Evolutionary conservation across 2,888 invertebrate genomes (phyloP).

Genomic region (Anthophora plumipes): DNA sequence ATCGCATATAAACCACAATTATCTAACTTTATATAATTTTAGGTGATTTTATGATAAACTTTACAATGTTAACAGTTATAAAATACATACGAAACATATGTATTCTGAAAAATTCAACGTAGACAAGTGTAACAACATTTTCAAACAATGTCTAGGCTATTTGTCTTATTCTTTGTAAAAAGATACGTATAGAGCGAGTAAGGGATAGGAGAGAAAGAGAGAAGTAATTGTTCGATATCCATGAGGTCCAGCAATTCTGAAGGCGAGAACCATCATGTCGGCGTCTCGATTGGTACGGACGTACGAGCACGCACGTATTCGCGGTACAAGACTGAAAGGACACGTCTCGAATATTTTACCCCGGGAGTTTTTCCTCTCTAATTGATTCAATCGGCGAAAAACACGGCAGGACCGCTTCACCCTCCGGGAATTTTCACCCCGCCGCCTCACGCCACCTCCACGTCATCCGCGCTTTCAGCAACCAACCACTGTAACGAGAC

Average conservation of each 20-base stretch:
- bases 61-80: too few species aligned
- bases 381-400: conserved; percentile 85
- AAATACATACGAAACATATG: too few species aligned
- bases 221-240: conserved; percentile 41
- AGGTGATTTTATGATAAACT: too few species aligned
- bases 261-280: conserved; percentile 56
- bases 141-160: conserved; percentile 2
- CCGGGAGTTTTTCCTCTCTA: conserved; percentile 82
- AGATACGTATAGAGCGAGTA: not conserved
- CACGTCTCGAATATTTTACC: conserved; percentile 79
- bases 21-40: too few species aligned
- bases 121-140: conserved; percentile 2
- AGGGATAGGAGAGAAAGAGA: not conserved
- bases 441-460: conserved; percentile 55
- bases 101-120: too few species aligned
- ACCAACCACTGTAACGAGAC: conserved; percentile 83
- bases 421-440: conserved; percentile 70
- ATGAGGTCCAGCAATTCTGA: conserved; percentile 55
- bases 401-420: conserved; percentile 80
- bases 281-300: conserved; percentile 63
- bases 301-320: conserved; percentile 60
- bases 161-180: not conserved
- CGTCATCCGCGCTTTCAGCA: conserved; percentile 73
- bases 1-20: too few species aligned
- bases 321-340: conserved; percentile 65